These are phyloP conservation scores for Drosophila paramelanica DNA, from an alignment of 2,888 invertebrate genomes.

Conservation along the genomic window DNA sequence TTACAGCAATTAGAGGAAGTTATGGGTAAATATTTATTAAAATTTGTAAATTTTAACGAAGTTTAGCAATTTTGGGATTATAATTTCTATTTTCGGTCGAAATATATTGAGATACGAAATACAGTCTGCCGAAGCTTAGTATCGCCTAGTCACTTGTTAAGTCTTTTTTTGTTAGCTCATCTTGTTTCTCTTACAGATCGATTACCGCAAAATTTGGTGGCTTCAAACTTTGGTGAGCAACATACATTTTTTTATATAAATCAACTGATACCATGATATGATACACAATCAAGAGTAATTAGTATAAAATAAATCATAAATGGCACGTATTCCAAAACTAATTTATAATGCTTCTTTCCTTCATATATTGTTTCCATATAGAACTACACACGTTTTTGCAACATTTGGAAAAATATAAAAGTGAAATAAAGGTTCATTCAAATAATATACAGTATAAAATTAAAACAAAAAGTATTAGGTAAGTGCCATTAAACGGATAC, in stretches of 20 bases:
- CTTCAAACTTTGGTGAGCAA: neutral
- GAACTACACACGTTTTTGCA: slow-evolving; percentile 9
- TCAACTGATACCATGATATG: too few relatives aligned
- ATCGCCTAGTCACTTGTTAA: too few relatives aligned
- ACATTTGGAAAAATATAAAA: slow-evolving; percentile 29
- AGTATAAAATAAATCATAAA: too few relatives aligned
- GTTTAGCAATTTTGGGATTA: too few relatives aligned
- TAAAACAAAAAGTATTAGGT: neutral
- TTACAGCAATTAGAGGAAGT: slow-evolving; percentile 21
- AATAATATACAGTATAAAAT: slow-evolving; percentile 22
- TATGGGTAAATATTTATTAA: slow-evolving; percentile 25
- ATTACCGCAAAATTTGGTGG: neutral
- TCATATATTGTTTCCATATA: neutral
- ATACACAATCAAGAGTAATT: too few relatives aligned
- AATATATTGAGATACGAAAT: too few relatives aligned
- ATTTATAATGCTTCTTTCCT: neutral
- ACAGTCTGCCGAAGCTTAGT: too few relatives aligned
- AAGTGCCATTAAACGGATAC: slow-evolving; percentile 9
- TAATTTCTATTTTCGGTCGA: too few relatives aligned
- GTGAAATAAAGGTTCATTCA: slow-evolving; percentile 24
- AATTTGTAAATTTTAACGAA: too few relatives aligned
- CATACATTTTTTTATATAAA: neutral
- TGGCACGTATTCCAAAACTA: neutral
- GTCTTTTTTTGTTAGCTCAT: neutral
- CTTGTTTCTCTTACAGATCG: neutral